Conservation (phyloP, 2,888 invertebrate genomes). For the Pogonocherus hispidulus region DNA sequence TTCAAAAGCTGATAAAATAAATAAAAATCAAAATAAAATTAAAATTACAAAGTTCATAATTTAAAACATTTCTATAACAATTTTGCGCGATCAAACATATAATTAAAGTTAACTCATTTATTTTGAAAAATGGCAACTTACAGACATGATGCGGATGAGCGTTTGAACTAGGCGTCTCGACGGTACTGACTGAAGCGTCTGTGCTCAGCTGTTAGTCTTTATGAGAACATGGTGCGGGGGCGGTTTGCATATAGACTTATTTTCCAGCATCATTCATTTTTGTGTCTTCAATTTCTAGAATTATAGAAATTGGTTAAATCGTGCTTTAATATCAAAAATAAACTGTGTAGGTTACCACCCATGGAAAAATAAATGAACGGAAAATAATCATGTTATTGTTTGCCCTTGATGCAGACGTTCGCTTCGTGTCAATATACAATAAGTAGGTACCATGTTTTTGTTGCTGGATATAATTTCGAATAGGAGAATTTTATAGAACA, state of each 20-base stretch:
- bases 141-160: conserved; percentile 60
- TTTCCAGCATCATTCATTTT: conserved; percentile 53
- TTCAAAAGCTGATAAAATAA: neutral
- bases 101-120: neutral
- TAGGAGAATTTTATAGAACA: no score
- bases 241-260: conserved; percentile 55
- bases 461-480: no score
- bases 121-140: conserved; percentile 57
- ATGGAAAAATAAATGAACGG: neutral
- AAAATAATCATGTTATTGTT: neutral
- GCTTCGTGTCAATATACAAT: neutral
- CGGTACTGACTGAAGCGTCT: conserved; percentile 70
- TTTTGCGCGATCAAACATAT: neutral
- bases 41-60: neutral
- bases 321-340: conserved; percentile 35
- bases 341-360: conserved; percentile 27
- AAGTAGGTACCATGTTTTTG: no score
- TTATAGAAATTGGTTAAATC: conserved; percentile 19
- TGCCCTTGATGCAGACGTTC: neutral
- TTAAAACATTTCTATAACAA: neutral
- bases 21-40: neutral
- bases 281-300: conserved; percentile 39
- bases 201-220: conserved; percentile 61
- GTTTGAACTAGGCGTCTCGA: conserved; percentile 68
- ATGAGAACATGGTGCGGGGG: conserved; percentile 62